phyloP scores from a whole-genome alignment of 1,140 invertebrate species.

The Lucilia cuprina region DNA sequence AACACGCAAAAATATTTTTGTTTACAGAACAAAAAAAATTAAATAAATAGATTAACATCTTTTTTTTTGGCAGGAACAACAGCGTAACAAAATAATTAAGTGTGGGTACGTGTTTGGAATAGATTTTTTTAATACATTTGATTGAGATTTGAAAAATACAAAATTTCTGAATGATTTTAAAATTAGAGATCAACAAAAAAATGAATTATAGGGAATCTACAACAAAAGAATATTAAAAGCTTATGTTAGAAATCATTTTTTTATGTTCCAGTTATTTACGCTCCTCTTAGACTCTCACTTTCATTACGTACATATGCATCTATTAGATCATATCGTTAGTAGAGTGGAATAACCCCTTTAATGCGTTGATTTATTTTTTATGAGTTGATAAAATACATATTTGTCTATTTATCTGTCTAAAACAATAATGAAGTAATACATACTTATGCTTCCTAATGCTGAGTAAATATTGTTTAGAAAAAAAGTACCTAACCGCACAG shows the following conservation, averaged over 20 bases:
- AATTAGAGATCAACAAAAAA: too few species aligned
- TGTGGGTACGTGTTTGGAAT: too few species aligned
- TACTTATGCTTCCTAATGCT: neutral
- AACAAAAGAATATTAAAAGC: too few species aligned
- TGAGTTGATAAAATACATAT: neutral
- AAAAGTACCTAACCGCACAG: neutral
- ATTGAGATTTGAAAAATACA: too few species aligned
- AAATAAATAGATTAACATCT: neutral
- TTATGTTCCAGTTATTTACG: too few species aligned
- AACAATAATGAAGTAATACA: neutral
- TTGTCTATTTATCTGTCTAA: neutral
- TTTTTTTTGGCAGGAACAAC: neutral
- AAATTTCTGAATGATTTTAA: too few species aligned
- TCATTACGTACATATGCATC: too few species aligned
- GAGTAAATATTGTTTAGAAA: neutral
- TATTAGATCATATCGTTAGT: neutral
- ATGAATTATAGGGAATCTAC: too few species aligned
- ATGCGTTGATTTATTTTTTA: neutral
- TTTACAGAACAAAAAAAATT: neutral
- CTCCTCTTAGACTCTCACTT: too few species aligned
- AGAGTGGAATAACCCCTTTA: neutral
- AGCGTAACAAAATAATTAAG: too few species aligned
- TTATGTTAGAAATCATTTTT: too few species aligned
- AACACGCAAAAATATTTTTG: neutral
- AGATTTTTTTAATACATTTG: too few species aligned